Evolutionary conservation across 2,113 vertebrate genomes (phyloP), one percentile per base, ranked within the genome.

Genomic region (Podilymbus podiceps): DNA sequence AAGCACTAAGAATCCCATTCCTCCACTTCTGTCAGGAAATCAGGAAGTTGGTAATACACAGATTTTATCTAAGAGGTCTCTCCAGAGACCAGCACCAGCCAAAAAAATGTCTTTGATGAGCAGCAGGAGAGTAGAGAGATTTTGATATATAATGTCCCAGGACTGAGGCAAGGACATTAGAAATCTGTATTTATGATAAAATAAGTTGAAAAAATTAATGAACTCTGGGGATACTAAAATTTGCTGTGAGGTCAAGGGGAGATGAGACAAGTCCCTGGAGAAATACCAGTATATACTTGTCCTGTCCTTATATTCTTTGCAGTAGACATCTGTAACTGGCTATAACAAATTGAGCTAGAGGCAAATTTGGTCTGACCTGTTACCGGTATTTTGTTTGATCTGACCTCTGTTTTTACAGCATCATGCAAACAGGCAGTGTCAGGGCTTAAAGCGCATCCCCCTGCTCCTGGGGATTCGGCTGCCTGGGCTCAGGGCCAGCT

Each of bases 381-480:
- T 85, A 50, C 30, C 0, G 1, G 6, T 62, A 28, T 59, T 90
- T 88, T 38, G 4, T 44, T 88, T 88, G 50, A 69, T 50, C 55
- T 89, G 60, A 58, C 21, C 44, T 89, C 33, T 27, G 13, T n/a
- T 89, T 93, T 85, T 30, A 62, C 9, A 8, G 15, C 42, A 76
- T 33, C n/a, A 8, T 25, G 17, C 24, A 89, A 69, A 67, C 31
- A 90, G 75, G 10, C 42, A 80, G 16, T 30, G 52, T 30, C 71
- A 82, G 2, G 7, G 58, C 44, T 49, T 76, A 76, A 88, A 64
- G 21, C 0, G 0, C 63, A 46, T 40, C 12, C 12, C 17, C 2
- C 19, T 66, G 5, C 53, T 88, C 44, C 46, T 73, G 21, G 12
- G 46, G 30, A 42, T 85, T 85, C 46, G 63, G 19, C 62, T 88